Evolutionary conservation across 1,140 invertebrate genomes (phyloP).

Genomic region (Anagrus nilaparvatae): DNA sequence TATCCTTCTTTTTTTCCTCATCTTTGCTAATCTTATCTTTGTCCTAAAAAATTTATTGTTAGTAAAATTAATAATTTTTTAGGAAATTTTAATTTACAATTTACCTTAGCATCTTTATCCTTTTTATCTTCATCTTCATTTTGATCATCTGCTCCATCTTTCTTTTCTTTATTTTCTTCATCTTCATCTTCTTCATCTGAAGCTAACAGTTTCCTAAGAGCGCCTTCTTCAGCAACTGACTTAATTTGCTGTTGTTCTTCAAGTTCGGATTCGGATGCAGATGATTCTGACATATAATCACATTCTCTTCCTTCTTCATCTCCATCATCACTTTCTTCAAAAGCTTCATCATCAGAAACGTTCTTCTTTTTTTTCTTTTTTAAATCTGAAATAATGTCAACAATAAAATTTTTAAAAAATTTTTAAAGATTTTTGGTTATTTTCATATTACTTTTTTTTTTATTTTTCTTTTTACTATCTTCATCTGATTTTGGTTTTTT

Average conservation of each 20-base stretch:
- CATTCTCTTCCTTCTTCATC: constrained; percentile 88
- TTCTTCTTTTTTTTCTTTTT: constrained; percentile 63
- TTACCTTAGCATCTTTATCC: constrained; percentile 51
- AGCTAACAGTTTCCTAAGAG: constrained; percentile 70
- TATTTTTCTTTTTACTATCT: constrained; percentile 54
- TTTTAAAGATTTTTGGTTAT: constrained; percentile 6
- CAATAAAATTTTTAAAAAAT: not conserved
- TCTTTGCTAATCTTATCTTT: constrained; percentile 34
- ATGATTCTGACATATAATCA: constrained; percentile 79
- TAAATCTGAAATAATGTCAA: constrained; percentile 9
- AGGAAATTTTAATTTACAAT: not conserved
- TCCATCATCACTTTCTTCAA: constrained; percentile 94
- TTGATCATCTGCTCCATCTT: constrained; percentile 48
- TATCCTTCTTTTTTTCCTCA: constrained; percentile 27
- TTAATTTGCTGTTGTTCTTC: constrained; percentile 65
- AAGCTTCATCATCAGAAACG: constrained; percentile 74
- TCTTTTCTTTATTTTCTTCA: constrained; percentile 56
- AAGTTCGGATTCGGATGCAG: constrained; percentile 66
- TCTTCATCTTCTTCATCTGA: constrained; percentile 86
- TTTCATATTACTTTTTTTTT: constrained; percentile 46
- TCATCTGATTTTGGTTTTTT: constrained; percentile 59
- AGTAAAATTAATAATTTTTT: constrained; percentile 6
- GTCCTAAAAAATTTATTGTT: constrained; percentile 24
- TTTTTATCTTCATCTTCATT: constrained; percentile 52
- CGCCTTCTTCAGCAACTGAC: constrained; percentile 83